Evolutionary conservation across 2,113 vertebrate genomes (phyloP).

Genomic region (Epinephelus cyanopodus): DNA sequence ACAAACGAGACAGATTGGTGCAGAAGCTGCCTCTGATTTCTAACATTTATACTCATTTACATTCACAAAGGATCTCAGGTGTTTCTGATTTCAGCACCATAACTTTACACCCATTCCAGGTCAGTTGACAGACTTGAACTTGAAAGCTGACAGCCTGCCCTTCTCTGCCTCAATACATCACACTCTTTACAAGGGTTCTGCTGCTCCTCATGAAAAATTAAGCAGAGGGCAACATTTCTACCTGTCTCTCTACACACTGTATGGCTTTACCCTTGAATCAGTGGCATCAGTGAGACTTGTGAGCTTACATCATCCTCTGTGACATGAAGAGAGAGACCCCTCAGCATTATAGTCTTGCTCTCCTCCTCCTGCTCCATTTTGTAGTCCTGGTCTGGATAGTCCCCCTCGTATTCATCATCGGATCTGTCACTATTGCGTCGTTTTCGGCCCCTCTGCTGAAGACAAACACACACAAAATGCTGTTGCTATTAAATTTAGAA

Average conservation of each 20-base stretch:
- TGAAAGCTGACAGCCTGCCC: background rate
- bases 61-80: background rate
- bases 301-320: conserved; percentile 91
- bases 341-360: conserved; percentile 95
- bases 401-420: conserved; percentile 93
- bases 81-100: background rate
- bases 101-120: background rate
- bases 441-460: conserved; percentile 85
- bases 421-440: conserved; percentile 91
- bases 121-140: background rate
- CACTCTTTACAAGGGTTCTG: too few relatives aligned
- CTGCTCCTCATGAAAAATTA: background rate
- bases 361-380: conserved; percentile 92
- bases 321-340: conserved; percentile 90
- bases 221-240: background rate
- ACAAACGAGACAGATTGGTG: background rate
- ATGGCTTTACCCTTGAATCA: background rate
- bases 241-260: too few relatives aligned
- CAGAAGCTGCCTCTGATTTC: background rate
- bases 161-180: background rate
- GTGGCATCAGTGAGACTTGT: background rate
- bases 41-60: background rate
- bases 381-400: conserved; percentile 93
- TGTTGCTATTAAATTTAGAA: background rate
- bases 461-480: background rate